Evolutionary conservation across 1,140 invertebrate genomes (phyloP), one percentile per base, ranked within the genome.

Genomic region (Drosophila novamexicana): DNA sequence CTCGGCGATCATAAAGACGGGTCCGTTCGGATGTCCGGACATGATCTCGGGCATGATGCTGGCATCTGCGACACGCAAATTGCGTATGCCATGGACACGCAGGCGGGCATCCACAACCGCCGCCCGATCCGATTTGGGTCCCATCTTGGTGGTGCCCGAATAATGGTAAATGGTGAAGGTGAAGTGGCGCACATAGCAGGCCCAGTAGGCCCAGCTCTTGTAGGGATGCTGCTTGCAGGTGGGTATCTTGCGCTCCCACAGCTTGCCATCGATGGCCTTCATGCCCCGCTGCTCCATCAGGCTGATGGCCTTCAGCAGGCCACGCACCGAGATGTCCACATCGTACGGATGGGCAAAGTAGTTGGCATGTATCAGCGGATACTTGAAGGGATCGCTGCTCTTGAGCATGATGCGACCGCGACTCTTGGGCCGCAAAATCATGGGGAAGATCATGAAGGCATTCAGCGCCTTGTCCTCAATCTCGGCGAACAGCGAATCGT

Each of bases 121-220:
- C 0, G 93, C 93, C 4, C 93, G 93, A 91, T 97, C 96, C 2
- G 81, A 93, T 12, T 80, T 67, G 0, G 95, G 94, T 0, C 97
- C 97, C 97, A 98, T 98, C 92, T 97, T 97, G 85, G 96, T 96
- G 0, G 97, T 97, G 0, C 97, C 96, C 1, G 94, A 94, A 29
- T 95, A 95, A 90, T 98, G 97, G 78, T 96, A 97, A 50, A 97
- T 95, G 1, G 95, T 96, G 22, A 95, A 93, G 0, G 96, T 96
- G 29, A 96, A 94, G 63, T 94, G 93, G 22, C 94, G 93, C 0
- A 94, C 93, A 45, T 95, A 93, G 92, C 97, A 98, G 32, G 94
- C 94, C 93, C 96, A 97, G 85, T 97, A 97, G 10, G 92, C 93
- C 75, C 96, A 95, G 1, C 94, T 95, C 42, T 94, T 94, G 79